These are phyloP conservation scores for Poeciliopsis presidionis DNA, from an alignment of 2,797 vertebrate genomes.

Conservation along the genomic window DNA sequence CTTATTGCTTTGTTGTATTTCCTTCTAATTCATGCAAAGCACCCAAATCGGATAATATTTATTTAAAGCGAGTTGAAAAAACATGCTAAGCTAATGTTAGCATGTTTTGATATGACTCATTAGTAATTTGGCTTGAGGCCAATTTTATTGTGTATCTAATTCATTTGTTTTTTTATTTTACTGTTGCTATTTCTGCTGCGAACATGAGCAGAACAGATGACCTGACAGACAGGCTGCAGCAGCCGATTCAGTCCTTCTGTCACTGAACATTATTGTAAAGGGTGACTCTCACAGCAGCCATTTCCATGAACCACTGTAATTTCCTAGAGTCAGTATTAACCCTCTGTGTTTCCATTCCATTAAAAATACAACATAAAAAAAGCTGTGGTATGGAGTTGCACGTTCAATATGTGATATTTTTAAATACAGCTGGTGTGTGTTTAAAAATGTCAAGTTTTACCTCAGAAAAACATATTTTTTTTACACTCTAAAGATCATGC, in stretches of 20 bases:
- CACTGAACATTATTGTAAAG: neutral
- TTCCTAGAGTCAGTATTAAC: neutral
- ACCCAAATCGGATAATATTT: too few relatives aligned
- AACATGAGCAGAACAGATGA: neutral
- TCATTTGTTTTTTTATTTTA: neutral
- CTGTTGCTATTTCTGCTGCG: neutral
- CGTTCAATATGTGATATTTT: too few relatives aligned
- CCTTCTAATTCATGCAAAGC: too few relatives aligned
- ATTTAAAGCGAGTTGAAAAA: neutral
- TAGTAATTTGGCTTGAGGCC: neutral
- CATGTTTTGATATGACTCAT: neutral
- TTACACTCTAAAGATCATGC: neutral
- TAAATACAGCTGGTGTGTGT: too few relatives aligned
- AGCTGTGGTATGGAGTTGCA: neutral
- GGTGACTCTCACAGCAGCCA: neutral
- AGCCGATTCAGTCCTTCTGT: neutral
- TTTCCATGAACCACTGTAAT: neutral
- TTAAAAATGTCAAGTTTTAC: too few relatives aligned
- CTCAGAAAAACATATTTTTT: too few relatives aligned
- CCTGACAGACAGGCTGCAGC: neutral
- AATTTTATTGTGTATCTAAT: neutral
- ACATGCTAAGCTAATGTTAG: neutral
- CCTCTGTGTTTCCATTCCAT: neutral
- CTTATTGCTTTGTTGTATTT: too few relatives aligned
- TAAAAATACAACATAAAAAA: neutral